A percentile compares a stretch with the other conserved stretches of the same genome.
phyloP scores from a whole-genome alignment of 2,113 vertebrate genomes.

The Tachysurus vachellii region DNA sequence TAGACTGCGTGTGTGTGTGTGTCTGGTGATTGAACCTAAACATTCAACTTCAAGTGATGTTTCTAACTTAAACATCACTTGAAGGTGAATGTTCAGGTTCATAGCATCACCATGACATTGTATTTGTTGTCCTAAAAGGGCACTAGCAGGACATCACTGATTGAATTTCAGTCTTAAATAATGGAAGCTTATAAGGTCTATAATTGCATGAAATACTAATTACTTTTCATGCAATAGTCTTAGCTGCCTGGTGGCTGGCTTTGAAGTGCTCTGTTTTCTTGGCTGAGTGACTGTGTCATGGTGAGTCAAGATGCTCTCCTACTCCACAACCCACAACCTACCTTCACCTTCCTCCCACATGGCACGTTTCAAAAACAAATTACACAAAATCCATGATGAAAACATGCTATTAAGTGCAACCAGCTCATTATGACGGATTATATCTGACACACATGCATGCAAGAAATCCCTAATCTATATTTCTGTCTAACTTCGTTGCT shows the following conservation, averaged over 20 bases:
- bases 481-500: constrained; percentile 54
- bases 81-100: constrained; percentile 24
- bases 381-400: constrained; percentile 65
- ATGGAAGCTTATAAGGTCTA: constrained; percentile 43
- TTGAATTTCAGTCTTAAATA: constrained; percentile 38
- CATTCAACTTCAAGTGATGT: not conserved
- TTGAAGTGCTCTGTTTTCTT: constrained; percentile 59
- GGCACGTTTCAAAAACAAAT: constrained; percentile 12
- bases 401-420: constrained; percentile 63
- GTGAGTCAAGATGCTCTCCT: constrained; percentile 29
- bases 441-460: constrained; percentile 69
- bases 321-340: constrained; percentile 3
- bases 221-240: constrained; percentile 45
- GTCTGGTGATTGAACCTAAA: constrained; percentile 40
- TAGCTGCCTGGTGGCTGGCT: constrained; percentile 30
- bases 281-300: constrained; percentile 21
- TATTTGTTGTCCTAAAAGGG: constrained; percentile 37
- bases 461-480: constrained; percentile 68
- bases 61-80: constrained; percentile 48
- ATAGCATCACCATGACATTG: constrained; percentile 10
- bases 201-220: constrained; percentile 45
- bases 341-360: not conserved
- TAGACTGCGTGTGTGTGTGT: not conserved
- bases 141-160: constrained; percentile 28
- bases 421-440: constrained; percentile 69